Base-by-base conservation (phyloP, 2,888 invertebrate species). In the Druceiella hillmani region DNA sequence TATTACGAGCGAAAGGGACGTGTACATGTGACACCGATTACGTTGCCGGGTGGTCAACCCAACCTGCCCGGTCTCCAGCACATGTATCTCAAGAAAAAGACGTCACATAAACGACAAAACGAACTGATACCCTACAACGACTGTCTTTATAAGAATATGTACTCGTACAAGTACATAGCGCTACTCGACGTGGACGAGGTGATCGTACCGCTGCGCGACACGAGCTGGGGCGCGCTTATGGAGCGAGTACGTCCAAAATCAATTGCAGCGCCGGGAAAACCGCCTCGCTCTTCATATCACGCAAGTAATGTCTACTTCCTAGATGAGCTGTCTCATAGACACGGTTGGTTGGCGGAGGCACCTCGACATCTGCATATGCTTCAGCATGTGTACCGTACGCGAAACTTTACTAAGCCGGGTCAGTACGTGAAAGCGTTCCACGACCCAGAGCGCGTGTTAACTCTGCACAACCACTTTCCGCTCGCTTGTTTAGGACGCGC, bases 111-210 rank as follows among this genome's bases (percentile, higher is more conserved):
- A 64, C 75, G 94, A 9, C 89, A 93, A 61, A 92, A 93, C 67
- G 95, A 95, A 65, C 75, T 95, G 42, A 89, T 95, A 52, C 93
- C 94, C 7, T 95, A 95, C 73, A 95, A 95, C 63, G 95, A 95
- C 63, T 95, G 95, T 57, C 75, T 95, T 36, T 94, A 94, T 68
- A 84, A 89, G 59, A 87, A 94, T 59, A 79, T 94, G 71, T 88
- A 92, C 61, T 76, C 83, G 47, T 94, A 93, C 64, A 81, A 87
- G 46, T 91, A 88, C 66, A 83, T 93, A 36, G 89, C 88, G n/a
- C 70, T 95, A 41, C 72, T 94, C 35, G 95, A 95, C 61, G 87
- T 91, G 47, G 95, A 95, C 65, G 95, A 95, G 65, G 87, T 93
- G 38, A 92, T 95, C 51, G 90, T 95, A 81, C 94, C 94, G 4